These are phyloP conservation scores for Serranus cabrilla DNA, from an alignment of 2,797 vertebrate genomes.

Conservation along the genomic window DNA sequence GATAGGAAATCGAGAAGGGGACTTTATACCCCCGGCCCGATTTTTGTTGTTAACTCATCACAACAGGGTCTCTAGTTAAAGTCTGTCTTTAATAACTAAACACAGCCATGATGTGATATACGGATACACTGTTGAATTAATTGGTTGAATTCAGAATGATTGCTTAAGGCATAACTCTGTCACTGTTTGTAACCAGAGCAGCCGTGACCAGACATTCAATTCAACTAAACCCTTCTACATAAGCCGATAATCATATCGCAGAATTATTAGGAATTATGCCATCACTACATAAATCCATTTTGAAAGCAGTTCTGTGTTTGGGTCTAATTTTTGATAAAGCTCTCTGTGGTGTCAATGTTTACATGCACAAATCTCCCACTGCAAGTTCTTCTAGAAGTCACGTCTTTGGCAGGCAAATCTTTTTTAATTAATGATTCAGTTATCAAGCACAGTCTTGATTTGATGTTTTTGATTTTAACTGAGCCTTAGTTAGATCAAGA, in stretches of 20 bases:
- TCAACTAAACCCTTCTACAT: constrained; percentile 24
- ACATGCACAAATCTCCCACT: constrained; percentile 41
- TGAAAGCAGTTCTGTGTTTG: constrained; percentile 44
- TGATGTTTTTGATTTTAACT: background rate
- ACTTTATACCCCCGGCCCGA: too few relatives aligned
- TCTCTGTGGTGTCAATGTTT: constrained; percentile 43
- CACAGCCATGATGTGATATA: background rate
- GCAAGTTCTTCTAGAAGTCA: constrained; percentile 7
- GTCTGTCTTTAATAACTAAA: background rate
- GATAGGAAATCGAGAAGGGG: too few relatives aligned
- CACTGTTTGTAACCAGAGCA: constrained; percentile 4
- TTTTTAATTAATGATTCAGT: background rate
- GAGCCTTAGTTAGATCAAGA: background rate
- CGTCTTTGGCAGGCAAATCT: background rate
- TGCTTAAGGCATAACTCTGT: background rate
- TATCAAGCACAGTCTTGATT: background rate
- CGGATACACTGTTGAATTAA: background rate
- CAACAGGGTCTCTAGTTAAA: too few relatives aligned
- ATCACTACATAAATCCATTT: constrained; percentile 36
- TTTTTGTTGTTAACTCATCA: too few relatives aligned
- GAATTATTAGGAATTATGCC: constrained; percentile 43
- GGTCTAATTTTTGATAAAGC: constrained; percentile 46
- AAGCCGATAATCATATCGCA: constrained; percentile 54
- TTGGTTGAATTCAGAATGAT: background rate
- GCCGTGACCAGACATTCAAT: constrained; percentile 14